Evolutionary conservation across 2,113 vertebrate species (phyloP), one percentile per base, ranked within the genome.

Genomic region (Silurus asotus): DNA sequence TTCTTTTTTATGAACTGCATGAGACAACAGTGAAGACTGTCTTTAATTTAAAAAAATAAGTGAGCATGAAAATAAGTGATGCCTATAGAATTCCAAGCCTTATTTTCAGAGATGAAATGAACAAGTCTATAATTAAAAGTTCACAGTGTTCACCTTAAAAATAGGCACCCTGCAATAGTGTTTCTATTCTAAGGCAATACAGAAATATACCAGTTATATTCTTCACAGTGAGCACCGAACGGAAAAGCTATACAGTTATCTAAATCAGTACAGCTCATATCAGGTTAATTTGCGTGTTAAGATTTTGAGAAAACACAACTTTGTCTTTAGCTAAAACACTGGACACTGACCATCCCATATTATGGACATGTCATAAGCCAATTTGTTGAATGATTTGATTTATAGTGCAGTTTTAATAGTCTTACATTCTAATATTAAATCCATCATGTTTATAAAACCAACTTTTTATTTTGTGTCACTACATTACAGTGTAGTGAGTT

Each of bases 101-200:
- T 10, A n/a, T 61, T 45, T 55, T 56, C 37, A 53, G 51, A 61
- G 56, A 28, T 49, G 11, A 65, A 86, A 88, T 83, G 49, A 84
- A 83, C 3, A 19, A 65, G 51, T 58, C 81, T 28, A 8, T 72
- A 49, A 86, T 84, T 87, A 87, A 89, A 85, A 86, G 82, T 89
- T 80, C 53, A 85, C 51, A 17, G 55, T 85, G 88, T 79, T 51
- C 51, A 23, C 62, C 84, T 87, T 86, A 83, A 77, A 61, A 75
- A 48, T 58, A 55, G 81, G 49, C 20, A 87, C 53, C 82, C 77
- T 70, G 86, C 80, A 86, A 81, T 51, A 83, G 88, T 75, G 55
- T 59, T 65, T 90, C 93, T 93, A 94, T 94, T 94, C 88, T 90
- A 19, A 94, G 94, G 67, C 4, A 87, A 83, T 86, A 91, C 90